Percentiles rank a stretch among this genome's conserved stretches.
These are phyloP conservation scores for Rhynchopsitta pachyrhyncha DNA, from an alignment of 2,113 vertebrate genomes.

Conservation along the genomic window DNA sequence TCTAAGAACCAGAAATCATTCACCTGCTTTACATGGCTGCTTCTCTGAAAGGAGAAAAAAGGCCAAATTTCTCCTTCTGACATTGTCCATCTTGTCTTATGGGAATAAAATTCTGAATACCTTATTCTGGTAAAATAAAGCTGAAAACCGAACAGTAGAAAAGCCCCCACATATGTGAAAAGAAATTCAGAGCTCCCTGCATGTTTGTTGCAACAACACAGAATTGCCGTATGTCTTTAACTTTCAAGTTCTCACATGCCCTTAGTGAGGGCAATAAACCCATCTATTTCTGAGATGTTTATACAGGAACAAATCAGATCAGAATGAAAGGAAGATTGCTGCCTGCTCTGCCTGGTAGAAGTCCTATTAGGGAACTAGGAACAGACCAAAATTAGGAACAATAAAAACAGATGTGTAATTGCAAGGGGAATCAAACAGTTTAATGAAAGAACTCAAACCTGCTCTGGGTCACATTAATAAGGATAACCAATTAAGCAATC, in stretches of 20 bases:
- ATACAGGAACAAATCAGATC: not conserved
- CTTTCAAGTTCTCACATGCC: not conserved
- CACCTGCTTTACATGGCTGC: not conserved
- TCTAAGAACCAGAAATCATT: not conserved
- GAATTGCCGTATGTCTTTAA: conserved; percentile 11
- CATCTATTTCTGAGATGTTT: not conserved
- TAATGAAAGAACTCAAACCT: not conserved
- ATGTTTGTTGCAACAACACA: not conserved
- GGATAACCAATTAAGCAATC: not conserved
- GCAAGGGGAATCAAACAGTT: not conserved
- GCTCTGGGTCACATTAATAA: not conserved
- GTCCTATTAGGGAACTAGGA: not conserved
- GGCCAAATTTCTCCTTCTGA: not conserved
- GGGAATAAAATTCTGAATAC: not conserved
- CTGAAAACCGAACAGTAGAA: conserved; percentile 37
- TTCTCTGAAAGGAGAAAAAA: not conserved
- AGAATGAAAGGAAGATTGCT: not conserved
- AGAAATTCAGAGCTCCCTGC: not conserved
- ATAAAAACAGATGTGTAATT: not conserved
- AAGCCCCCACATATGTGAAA: not conserved
- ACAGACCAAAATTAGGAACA: not conserved
- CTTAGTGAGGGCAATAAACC: not conserved
- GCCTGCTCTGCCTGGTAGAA: not conserved
- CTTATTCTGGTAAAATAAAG: not conserved
- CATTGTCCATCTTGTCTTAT: not conserved